Evolutionary conservation across 2,797 vertebrate species (phyloP), one percentile per base, ranked within the genome.

Genomic region (Astyanax mexicanus): DNA sequence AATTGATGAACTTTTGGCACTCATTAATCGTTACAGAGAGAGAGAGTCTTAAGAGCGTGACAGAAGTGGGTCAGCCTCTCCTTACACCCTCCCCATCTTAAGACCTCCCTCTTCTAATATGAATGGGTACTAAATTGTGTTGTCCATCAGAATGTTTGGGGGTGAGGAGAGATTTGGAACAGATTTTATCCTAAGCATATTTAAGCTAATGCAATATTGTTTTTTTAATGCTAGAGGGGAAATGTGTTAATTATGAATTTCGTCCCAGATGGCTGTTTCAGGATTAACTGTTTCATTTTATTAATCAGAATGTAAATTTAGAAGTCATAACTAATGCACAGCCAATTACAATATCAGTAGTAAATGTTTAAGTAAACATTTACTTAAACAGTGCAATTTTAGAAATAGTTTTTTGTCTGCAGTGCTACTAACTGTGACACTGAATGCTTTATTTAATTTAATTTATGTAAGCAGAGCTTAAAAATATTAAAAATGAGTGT

Each of bases 91-190:
- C 62, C 57, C 47, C 68, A n/a, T 32, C 29, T 32, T 32, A 67
- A 42, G 42, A 71, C 61, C 15, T n/a, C 60, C 27, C 72, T 82
- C 57, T 38, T 76, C 47, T 74, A 77, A 81, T 57, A 62, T 74
- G 25, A 25, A 78, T 62, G 45, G 58, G 25, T 21, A 13, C n/a
- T 55, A 40, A 74, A 74, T 62, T 62, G 60, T 62, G 37, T 23
- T 61, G 35, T 61, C 58, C 35, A 12, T 61, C 58, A 62, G n/a
- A 40, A 42, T 38, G 2, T 25, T 25, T 13, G 11, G 19, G 19
- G 38, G 37, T 15, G 19, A 62, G 19, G 21, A 23, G 12, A 61
- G n/a, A 38, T 61, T 61, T 62, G 19, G 15, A 12, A 11, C 29
- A 3, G 27, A 32, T 32, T 25, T 27, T 55, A 17, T 58, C 27